phyloP scores from a whole-genome alignment of 2,888 invertebrate genomes.

The Agrotis ipsilon region DNA sequence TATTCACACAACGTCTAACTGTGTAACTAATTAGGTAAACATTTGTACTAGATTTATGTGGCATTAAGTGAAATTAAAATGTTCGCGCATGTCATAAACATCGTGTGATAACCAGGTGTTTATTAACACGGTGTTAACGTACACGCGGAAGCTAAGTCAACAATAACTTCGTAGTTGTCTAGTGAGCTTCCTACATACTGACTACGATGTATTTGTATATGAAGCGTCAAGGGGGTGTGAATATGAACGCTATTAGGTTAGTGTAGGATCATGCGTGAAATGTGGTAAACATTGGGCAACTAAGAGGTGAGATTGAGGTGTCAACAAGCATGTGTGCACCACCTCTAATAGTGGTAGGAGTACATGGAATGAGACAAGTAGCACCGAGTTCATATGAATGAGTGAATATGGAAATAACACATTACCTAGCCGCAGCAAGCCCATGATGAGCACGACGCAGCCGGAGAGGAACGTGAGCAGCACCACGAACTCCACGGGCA shows the following conservation, averaged over 20 bases:
- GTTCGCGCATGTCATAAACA: constrained; percentile 26
- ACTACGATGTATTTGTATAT: neutral
- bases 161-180: neutral
- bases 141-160: neutral
- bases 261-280: neutral
- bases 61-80: constrained; percentile 43
- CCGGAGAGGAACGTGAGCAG: constrained; percentile 95
- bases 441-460: constrained; percentile 95
- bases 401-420: neutral
- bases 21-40: constrained; percentile 29
- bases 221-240: neutral
- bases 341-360: neutral
- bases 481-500: constrained; percentile 94
- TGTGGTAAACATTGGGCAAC: too few relatives aligned
- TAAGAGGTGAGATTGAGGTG: too few relatives aligned
- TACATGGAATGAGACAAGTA: neutral
- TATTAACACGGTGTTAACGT: neutral
- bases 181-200: neutral
- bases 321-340: too few relatives aligned
- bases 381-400: neutral
- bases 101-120: constrained; percentile 30
- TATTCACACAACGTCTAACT: constrained; percentile 16
- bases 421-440: constrained; percentile 94
- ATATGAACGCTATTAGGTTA: neutral
- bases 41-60: constrained; percentile 42